Conservation (phyloP, 2,797 vertebrate species). For the Typhlichthys subterraneus region DNA sequence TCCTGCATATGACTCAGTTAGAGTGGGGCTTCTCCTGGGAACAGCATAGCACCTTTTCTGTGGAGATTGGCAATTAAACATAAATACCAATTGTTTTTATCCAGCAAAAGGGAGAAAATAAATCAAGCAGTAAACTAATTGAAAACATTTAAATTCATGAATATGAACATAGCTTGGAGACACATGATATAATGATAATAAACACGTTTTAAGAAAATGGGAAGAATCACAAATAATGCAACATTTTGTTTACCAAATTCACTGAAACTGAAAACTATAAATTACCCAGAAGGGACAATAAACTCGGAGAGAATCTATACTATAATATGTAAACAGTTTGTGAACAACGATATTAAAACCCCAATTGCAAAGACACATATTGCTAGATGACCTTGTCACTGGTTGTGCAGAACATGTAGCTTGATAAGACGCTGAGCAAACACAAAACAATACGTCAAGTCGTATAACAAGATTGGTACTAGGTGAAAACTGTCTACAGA, state of each 20-base stretch:
- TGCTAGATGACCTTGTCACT: conserved; percentile 61
- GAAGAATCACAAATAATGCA: no score
- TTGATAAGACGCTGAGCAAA: background rate
- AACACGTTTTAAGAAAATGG: no score
- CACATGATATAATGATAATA: no score
- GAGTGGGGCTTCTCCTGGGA: conserved; percentile 52
- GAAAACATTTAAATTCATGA: background rate
- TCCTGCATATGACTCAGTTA: conserved; percentile 55
- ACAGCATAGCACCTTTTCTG: conserved; percentile 76
- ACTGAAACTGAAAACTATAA: no score
- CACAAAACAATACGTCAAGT: background rate
- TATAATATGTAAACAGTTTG: background rate
- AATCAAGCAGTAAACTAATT: background rate
- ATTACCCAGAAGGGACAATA: background rate
- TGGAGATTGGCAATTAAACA: conserved; percentile 4
- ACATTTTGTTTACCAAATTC: no score
- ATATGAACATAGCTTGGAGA: no score
- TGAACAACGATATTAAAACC: background rate
- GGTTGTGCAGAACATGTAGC: conserved; percentile 12
- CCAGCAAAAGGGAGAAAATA: background rate
- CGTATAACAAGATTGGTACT: background rate
- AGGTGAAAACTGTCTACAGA: background rate
- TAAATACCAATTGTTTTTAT: background rate
- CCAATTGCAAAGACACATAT: background rate
- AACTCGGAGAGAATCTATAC: no score